A percentile compares a stretch with the other conserved stretches of the same genome.
phyloP scores from a whole-genome alignment of 2,888 invertebrate genomes.

The Pachymerium ferrugineum region DNA sequence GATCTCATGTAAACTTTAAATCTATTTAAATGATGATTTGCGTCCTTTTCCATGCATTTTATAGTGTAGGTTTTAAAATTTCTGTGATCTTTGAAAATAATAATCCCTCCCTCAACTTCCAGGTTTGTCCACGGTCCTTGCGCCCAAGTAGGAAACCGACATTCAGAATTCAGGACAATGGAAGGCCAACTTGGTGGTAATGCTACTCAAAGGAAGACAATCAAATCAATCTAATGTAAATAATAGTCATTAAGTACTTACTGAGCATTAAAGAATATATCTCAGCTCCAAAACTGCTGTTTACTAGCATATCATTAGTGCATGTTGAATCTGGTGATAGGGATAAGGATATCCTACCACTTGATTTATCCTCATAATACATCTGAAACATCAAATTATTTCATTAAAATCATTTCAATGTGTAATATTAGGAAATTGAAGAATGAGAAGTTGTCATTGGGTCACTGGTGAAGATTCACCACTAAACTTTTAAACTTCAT shows the following conservation, averaged over 20 bases:
- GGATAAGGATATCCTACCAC: constrained; percentile 56
- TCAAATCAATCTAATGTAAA: background rate
- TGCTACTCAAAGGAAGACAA: constrained; percentile 10
- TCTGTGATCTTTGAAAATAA: constrained; percentile 52
- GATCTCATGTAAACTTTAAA: constrained; percentile 54
- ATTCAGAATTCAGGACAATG: constrained; percentile 38
- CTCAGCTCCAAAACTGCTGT: constrained; percentile 57
- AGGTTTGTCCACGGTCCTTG: constrained; percentile 60
- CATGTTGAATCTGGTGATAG: constrained; percentile 62
- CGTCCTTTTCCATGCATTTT: constrained; percentile 48
- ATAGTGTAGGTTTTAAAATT: constrained; percentile 55
- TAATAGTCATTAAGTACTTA: constrained; percentile 40
- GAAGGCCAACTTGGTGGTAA: constrained; percentile 34
- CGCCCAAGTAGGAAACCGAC: constrained; percentile 59
- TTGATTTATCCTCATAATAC: constrained; percentile 51
- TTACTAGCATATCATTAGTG: constrained; percentile 51
- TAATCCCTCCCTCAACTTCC: constrained; percentile 50
- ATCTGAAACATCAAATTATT: constrained; percentile 45
- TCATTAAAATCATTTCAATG: too few relatives aligned
- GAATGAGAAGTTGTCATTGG: too few relatives aligned
- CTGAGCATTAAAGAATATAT: constrained; percentile 52
- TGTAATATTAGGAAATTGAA: too few relatives aligned
- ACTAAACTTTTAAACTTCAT: too few relatives aligned
- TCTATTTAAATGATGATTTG: constrained; percentile 48
- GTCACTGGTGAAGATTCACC: too few relatives aligned